Evolutionary conservation across 2,888 invertebrate species (phyloP), one percentile per base, ranked within the genome.

Genomic region (Lepidochitona cinerea): DNA sequence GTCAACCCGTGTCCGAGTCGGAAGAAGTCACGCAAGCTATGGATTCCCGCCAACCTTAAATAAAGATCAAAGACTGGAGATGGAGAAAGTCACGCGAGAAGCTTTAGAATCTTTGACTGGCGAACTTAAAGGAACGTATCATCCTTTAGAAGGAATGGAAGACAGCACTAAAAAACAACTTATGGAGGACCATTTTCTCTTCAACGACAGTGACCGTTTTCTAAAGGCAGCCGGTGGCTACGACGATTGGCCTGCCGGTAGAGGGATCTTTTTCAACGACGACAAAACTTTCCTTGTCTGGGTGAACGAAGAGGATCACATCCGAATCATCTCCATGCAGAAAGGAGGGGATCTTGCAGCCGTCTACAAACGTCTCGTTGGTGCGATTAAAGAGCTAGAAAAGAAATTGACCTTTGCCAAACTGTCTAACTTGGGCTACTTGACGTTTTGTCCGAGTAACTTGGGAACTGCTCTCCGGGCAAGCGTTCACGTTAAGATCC

Each of bases 251-350:
- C 97, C 97, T 0, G 96, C 95, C 80, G 97, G 97, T 0, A 93
- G 98, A 65, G 97, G 97, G 0, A 97, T 97, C 66, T 97, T 94
- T 89, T 93, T 97, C 0, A 95, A 94, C 87, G 93, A 94, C 33
- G 94, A 94, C 74, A 94, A 94, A 85, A 95, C 95, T 81, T 91
- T 96, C 82, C 95, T 96, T 0, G 93, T 95, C 36, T 98, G 97
- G 97, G 93, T 97, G 6, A 97, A 97, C 89, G 95, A 97, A 12
- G 95, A 96, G 84, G 97, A 98, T 85, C 98, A 98, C 88, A 88
- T 98, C 77, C 93, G 97, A 64, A 93, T 97, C 49, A 49, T 49
- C 7, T 49, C 49, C 49, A 49, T 49, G 49, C 49, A 49, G 49
- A 49, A 49, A 7, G 49, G 89, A 35, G 88, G 88, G 18, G 82